Conservation (phyloP, 1,140 invertebrate genomes). For the Nixonia krombeini region DNA sequence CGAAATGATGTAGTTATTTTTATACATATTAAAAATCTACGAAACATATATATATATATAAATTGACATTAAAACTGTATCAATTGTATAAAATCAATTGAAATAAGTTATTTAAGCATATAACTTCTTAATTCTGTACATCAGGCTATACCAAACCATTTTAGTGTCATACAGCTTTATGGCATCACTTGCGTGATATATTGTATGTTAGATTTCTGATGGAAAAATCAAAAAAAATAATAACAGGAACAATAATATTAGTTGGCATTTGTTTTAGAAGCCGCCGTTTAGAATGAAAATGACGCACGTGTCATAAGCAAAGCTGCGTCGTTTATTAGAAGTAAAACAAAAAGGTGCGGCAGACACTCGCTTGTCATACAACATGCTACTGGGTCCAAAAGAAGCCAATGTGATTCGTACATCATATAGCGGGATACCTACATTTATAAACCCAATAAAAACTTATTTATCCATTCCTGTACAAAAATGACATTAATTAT, state of each 20-base stretch:
- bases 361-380: constrained; percentile 11
- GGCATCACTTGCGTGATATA: constrained; percentile 32
- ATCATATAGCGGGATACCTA: constrained; percentile 1
- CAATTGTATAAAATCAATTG: no score
- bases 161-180: background rate
- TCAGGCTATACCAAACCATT: background rate
- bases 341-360: constrained; percentile 38
- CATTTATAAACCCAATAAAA: background rate
- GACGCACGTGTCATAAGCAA: constrained; percentile 29
- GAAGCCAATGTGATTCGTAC: constrained; percentile 22
- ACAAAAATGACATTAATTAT: background rate
- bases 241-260: constrained; percentile 34
- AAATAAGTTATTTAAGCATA: no score
- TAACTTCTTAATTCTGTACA: no score
- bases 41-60: no score
- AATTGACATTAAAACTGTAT: background rate
- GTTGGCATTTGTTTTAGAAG: background rate
- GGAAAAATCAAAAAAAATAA: constrained; percentile 26
- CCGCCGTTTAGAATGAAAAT: constrained; percentile 27
- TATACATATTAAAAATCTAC: no score
- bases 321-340: constrained; percentile 41
- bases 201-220: constrained; percentile 23
- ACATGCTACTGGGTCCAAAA: constrained; percentile 12
- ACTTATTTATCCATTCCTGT: no score
- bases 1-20: no score